Evolutionary conservation across 2,888 invertebrate genomes (phyloP).

Genomic region (Thera obeliscata): DNA sequence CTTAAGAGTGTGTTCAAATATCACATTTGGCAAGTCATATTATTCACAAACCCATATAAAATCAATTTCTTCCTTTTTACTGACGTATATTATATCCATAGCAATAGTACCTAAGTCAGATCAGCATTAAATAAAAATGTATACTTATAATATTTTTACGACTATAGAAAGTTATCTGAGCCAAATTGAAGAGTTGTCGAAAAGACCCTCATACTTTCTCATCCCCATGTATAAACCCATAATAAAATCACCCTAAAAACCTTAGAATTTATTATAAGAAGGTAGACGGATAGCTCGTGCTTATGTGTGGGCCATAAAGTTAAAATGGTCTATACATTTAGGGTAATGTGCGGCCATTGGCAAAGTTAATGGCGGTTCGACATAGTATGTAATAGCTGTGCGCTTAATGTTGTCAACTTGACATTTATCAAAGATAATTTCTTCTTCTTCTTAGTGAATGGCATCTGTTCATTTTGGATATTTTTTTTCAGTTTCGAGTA

Average conservation of each 20-base stretch:
- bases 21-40: too few species aligned
- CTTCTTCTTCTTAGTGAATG: too few species aligned
- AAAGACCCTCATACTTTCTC: constrained; percentile 13
- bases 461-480: too few species aligned
- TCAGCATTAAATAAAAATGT: too few species aligned
- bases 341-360: constrained; percentile 68
- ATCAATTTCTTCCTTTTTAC: too few species aligned
- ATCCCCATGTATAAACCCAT: constrained; percentile 29
- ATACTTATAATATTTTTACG: neutral
- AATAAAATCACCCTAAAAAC: constrained; percentile 43
- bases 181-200: constrained; percentile 5
- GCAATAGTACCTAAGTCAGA: too few species aligned
- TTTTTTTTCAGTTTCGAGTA: too few species aligned
- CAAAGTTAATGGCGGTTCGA: constrained; percentile 63
- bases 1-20: too few species aligned
- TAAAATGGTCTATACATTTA: constrained; percentile 70
- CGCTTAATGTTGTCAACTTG: constrained; percentile 43
- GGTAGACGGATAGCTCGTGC: constrained; percentile 52
- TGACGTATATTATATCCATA: too few species aligned
- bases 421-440: constrained; percentile 27
- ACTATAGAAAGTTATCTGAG: neutral
- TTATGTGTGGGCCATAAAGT: constrained; percentile 66
- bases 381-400: constrained; percentile 53
- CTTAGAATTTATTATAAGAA: constrained; percentile 45
- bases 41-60: too few species aligned